phyloP scores from a whole-genome alignment of 2,888 invertebrate species.

The Cosmorhoe ocellata region DNA sequence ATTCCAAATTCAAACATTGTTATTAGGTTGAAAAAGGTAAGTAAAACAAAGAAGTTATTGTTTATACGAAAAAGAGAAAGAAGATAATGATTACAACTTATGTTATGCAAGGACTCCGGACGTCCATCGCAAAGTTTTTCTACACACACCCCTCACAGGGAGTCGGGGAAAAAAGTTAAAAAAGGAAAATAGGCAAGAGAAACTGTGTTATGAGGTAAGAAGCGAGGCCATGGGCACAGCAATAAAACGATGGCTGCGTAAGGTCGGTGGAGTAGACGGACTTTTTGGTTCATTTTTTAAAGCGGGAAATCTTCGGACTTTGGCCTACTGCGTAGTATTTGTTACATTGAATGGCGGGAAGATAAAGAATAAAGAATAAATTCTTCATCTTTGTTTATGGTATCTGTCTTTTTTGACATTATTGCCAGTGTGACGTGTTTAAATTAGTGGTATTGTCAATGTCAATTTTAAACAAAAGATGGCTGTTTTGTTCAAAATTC shows the following conservation, averaged over 20 bases:
- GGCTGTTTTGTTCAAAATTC: no score
- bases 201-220: conserved; percentile 82
- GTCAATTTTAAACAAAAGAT: no score
- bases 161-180: conserved; percentile 48
- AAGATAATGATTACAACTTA: not conserved
- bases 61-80: conserved; percentile 22
- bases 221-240: conserved; percentile 74
- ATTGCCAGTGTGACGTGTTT: no score
- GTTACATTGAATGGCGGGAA: conserved; percentile 21
- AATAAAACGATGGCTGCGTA: conserved; percentile 77
- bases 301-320: conserved; percentile 38
- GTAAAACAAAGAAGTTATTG: no score
- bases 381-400: no score
- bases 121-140: conserved; percentile 45
- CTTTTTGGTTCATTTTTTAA: conserved; percentile 59
- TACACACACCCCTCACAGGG: conserved; percentile 55
- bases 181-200: conserved; percentile 55
- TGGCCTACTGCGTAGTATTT: conserved; percentile 24
- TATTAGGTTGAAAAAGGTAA: no score
- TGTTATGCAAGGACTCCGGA: conserved; percentile 7
- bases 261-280: conserved; percentile 63
- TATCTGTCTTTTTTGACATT: no score
- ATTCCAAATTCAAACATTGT: conserved; percentile 43
- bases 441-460: no score
- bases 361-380: no score